Base-by-base conservation (phyloP, 2,888 invertebrate species). In the Gandaritis pyraliata region DNA sequence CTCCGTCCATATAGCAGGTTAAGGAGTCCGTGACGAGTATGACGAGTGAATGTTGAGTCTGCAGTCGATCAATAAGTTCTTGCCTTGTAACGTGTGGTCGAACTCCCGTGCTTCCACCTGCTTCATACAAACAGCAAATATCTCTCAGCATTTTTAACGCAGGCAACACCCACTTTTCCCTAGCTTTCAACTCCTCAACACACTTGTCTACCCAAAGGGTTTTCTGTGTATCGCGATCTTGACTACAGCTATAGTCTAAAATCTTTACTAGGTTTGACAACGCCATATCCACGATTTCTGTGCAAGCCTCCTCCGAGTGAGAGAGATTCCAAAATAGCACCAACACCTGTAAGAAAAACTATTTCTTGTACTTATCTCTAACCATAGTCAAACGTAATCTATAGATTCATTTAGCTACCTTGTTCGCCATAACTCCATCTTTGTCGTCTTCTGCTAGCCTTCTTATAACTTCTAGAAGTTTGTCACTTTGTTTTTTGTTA, bases 401-500 rank as follows among this genome's bases (percentile, higher is more conserved):
- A 7, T 43, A 43, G 15, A 15, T 43, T 30, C 10, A 51, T 29
- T 23, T 30, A 43, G 11, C 12, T 23, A 95, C 98, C 94, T 99
- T 99, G 85, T 98, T 97, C 48, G 99, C 98, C 99, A 99, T 99
- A 10, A 98, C 98, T 53, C 99, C 99, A 86, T 99, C 98, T 86
- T 99, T 99, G 86, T 99, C 99, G 86, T 99, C 99, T 88, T 99
- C 99, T 3, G 99, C 99, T 65, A 99, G 92, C 71, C 98, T 94
- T 68, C 99, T 94, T 73, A 99, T 99, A 70, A 99, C 93, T 91
- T 99, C 99, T 74, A 99, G 89, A 70, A 99, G 93, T 80, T 98
- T 97, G 88, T 99, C 99, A 73, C 98, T 94, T 90, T 99, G 98
- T 82, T 98, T 96, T 87, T 98, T 98, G 83, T 96, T 98, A 41